Percentiles rank a stretch among this genome's conserved stretches.
phyloP scores from a whole-genome alignment of 30 jellyfish, hydroid and myxozoan species.

The Mastigias papua region DNA sequence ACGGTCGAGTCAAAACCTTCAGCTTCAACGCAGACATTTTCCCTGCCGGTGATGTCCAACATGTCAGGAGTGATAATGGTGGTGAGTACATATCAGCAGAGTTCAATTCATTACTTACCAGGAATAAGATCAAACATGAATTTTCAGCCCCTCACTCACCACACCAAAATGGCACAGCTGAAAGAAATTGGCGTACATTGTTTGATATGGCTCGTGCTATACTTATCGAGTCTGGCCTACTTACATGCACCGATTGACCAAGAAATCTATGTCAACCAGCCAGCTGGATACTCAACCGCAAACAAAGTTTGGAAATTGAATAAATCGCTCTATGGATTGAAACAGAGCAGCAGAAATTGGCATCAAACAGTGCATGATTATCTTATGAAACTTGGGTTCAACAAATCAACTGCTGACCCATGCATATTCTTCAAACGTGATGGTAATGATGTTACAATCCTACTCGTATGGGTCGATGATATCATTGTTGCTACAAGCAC shows the following conservation, averaged over 20 bases:
- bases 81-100: constrained; percentile 44
- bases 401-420: constrained; percentile 69
- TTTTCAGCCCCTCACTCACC: constrained; percentile 45
- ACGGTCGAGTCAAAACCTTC: too few species aligned
- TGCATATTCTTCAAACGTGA: constrained; percentile 17
- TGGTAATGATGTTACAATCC: constrained; percentile 2
- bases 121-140: constrained; percentile 46
- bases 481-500: constrained; percentile 47
- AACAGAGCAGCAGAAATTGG: constrained; percentile 86
- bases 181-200: neutral
- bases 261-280: constrained; percentile 56
- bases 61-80: constrained; percentile 60
- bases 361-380: constrained; percentile 7
- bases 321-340: constrained; percentile 73
- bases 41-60: constrained; percentile 55
- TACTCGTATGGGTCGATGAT: constrained; percentile 63
- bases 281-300: constrained; percentile 45
- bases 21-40: constrained; percentile 70
- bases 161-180: constrained; percentile 58
- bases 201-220: neutral
- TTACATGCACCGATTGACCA: constrained; percentile 66
- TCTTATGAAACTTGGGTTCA: constrained; percentile 25
- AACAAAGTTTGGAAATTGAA: constrained; percentile 70
- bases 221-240: constrained; percentile 23
- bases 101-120: constrained; percentile 25